phyloP scores from a whole-genome alignment of 2,113 vertebrate species.

The Chionomys nivalis region DNA sequence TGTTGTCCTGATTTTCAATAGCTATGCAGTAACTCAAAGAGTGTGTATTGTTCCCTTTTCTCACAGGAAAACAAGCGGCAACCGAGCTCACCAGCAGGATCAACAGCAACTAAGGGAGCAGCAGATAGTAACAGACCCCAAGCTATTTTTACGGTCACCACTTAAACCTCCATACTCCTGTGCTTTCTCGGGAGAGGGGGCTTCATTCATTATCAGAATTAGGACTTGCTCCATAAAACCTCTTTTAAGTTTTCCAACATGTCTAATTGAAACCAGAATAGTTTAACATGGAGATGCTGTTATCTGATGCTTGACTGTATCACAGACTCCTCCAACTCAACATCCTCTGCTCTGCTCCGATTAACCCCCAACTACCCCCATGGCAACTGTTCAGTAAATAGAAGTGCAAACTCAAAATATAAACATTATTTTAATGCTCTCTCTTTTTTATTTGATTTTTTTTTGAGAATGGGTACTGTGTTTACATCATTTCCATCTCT shows the following conservation, averaged over 20 bases:
- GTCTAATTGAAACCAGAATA: background rate
- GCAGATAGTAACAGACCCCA: constrained; percentile 18
- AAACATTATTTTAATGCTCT: background rate
- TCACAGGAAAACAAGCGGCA: constrained; percentile 59
- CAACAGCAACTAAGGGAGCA: constrained; percentile 63
- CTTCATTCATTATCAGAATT: constrained; percentile 17
- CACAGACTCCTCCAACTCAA: rapidly evolving
- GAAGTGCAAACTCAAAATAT: background rate
- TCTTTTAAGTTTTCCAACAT: background rate
- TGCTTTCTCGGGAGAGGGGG: background rate
- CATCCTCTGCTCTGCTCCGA: background rate
- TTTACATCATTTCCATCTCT: background rate
- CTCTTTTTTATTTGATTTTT: background rate
- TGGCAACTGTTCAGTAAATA: background rate
- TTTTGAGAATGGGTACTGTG: background rate
- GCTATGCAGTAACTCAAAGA: constrained; percentile 47
- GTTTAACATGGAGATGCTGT: background rate
- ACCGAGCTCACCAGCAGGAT: constrained; percentile 50
- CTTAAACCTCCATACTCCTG: constrained; percentile 17
- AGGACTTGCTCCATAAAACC: constrained; percentile 19
- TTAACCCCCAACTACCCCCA: background rate
- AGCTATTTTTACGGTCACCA: constrained; percentile 40
- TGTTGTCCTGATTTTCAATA: constrained; percentile 59
- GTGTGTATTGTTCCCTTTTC: constrained; percentile 65
- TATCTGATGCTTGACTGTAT: background rate